Conservation (phyloP, 2,797 vertebrate species). For the Lepus townsendii region DNA sequence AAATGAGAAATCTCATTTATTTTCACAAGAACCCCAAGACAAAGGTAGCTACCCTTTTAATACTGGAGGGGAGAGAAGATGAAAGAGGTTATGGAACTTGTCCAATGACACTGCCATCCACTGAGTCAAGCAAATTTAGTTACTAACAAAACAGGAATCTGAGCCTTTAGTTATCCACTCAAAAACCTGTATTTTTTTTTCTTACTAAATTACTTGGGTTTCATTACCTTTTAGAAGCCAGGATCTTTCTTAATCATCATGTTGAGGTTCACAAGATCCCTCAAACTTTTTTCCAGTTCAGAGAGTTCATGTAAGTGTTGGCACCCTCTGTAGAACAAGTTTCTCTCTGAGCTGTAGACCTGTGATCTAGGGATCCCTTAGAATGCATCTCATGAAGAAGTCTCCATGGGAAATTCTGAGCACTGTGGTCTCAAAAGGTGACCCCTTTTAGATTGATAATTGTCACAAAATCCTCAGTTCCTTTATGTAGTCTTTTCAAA, state of each 20-base stretch:
- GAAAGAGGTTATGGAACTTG: background rate
- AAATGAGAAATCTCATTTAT: conserved; percentile 19
- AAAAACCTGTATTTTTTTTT: background rate
- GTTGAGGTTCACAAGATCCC: background rate
- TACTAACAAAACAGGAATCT: background rate
- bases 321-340: background rate
- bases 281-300: background rate
- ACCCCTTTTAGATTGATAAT: background rate
- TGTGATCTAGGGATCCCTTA: background rate
- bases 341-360: background rate
- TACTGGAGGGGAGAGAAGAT: background rate
- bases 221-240: background rate
- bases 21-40: background rate
- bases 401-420: background rate
- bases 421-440: background rate
- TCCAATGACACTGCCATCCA: background rate
- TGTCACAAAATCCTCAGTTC: background rate
- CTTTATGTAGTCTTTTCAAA: conserved; percentile 11
- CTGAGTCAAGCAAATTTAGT: background rate
- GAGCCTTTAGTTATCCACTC: background rate
- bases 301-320: no score
- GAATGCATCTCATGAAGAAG: background rate
- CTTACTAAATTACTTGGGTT: background rate
- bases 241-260: background rate
- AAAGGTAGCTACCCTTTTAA: background rate